Base-by-base conservation (phyloP, 1,140 invertebrate genomes). In the Aphis gossypii region DNA sequence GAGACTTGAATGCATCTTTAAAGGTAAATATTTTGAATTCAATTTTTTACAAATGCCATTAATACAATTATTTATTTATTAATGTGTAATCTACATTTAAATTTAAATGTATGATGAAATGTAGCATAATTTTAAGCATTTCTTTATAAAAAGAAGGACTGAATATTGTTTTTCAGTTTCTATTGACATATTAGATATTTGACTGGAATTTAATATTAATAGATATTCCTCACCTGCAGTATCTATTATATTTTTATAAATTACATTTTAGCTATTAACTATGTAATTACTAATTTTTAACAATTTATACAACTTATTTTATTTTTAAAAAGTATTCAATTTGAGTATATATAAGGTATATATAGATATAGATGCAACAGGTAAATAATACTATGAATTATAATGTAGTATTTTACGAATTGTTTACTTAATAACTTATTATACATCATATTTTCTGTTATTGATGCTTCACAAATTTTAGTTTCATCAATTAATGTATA, bases 1-100 rank as follows among this genome's bases (percentile, higher is more conserved):
- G 88, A 89, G 88, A 89, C 51, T 89, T 89, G n/a, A 89, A 89
- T 41, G 51, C 88, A 41, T 89, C 35, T n/a, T 23, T 38, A 89
- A 41, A 89, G 88, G 88, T 89, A 89, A 56, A 89, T 2, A 30
- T 20, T 48, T 44, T 51, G 8, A 41, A 84, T 84, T 41, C 1
- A 44, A 84, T 44, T 84, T 84, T 84, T 25, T 30, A 25, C 38
- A 41, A 82, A 44, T 44, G 7, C 4, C 30, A n/a, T n/a, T 18
- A 6, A 76, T 76, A 18, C 9, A n/a, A 76, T 76, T 3, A 30
- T 30, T 30, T 14, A 1, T n/a, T 35, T n/a, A 0, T 76, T 4
- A 5, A 35, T 76, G n/a, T 14, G 11, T 18, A 76, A 76, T 35
- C 14, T n/a, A 35, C 14, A 18, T 35, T 76, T n/a, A 18, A n/a